Evolutionary conservation across 2,113 vertebrate species (phyloP).

Genomic region (Bettongia penicillata): DNA sequence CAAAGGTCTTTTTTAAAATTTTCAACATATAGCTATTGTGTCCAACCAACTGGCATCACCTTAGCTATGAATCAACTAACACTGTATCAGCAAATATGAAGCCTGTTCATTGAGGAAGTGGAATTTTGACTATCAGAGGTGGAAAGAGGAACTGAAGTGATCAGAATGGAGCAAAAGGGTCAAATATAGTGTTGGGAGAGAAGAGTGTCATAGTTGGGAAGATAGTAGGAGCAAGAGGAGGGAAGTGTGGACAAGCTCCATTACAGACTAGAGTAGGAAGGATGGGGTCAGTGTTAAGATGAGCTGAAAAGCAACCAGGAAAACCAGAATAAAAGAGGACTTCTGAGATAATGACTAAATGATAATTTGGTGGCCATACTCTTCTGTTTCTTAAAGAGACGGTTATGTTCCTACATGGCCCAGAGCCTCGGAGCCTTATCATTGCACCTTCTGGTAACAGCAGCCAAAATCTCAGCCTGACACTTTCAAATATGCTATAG

Average conservation of each 20-base stretch:
- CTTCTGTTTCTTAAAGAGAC: background rate
- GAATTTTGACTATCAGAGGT: background rate
- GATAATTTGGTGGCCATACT: background rate
- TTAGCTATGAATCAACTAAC: background rate
- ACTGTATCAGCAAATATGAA: background rate
- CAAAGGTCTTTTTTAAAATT: background rate
- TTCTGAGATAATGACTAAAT: background rate
- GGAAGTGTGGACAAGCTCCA: background rate
- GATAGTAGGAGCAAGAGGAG: background rate
- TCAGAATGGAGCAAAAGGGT: background rate
- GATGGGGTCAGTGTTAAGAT: background rate
- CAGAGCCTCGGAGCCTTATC: background rate
- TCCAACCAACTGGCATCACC: background rate
- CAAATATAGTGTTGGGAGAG: background rate
- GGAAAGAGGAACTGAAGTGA: background rate
- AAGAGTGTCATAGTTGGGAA: background rate
- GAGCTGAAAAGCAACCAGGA: background rate
- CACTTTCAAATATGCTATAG: background rate
- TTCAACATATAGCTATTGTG: background rate
- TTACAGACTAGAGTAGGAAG: background rate
- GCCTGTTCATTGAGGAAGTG: background rate
- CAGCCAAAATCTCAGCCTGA: background rate
- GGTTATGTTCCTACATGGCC: background rate
- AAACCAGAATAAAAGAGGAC: background rate
- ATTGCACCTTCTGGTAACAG: background rate